Base-by-base conservation (phyloP, 2,797 vertebrate species). In the Anabas testudineus region DNA sequence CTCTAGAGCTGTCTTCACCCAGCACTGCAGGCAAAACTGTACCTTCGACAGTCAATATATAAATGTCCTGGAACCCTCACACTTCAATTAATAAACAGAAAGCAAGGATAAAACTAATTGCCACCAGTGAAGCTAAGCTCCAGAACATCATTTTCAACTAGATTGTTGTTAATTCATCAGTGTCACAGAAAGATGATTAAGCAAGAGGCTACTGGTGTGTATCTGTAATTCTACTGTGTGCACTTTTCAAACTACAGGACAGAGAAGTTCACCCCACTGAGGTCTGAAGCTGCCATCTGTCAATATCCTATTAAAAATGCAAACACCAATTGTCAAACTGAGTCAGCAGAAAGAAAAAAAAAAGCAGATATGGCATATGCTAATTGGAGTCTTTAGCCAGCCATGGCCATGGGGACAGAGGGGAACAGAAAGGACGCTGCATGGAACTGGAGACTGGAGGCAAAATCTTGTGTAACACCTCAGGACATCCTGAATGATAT, bases 161-260 rank as follows among this genome's bases (percentile, higher is more conserved):
- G 51, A 76, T 68, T 49, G 67, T 76, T 76, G 68, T 85, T 80
- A 79, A 90, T 88, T 86, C 73, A 80, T 78, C 67, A 74, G 55
- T 84, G 79, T 89, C 85, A 82, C 55, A 47, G 73, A 82, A 80
- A 74, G 67, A 82, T 73, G 82, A 91, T 81, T 89, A 91, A 78
- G 61, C 42, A 34, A 48, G 45, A 28, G 67, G 48, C 61, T 36
- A 60, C 73, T 71, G 66, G 53, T 67, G 83, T 79, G 73, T 15
- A 60, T 81, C 61, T 64, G 71, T 67, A 28, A 61, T 46, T 80
- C 72, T 68, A 45, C 1, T 64, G 70, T 68, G 77, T 73, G 42
- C 57, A 58, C 41, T 55, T 70, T 78, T 53, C n/a, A 74, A 66
- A 73, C 67, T 60, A 78, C 24, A 26, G 42, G 48, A 74, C 30